Conservation (phyloP, 1,140 invertebrate species). For the Ceratosolen fusciceps region DNA sequence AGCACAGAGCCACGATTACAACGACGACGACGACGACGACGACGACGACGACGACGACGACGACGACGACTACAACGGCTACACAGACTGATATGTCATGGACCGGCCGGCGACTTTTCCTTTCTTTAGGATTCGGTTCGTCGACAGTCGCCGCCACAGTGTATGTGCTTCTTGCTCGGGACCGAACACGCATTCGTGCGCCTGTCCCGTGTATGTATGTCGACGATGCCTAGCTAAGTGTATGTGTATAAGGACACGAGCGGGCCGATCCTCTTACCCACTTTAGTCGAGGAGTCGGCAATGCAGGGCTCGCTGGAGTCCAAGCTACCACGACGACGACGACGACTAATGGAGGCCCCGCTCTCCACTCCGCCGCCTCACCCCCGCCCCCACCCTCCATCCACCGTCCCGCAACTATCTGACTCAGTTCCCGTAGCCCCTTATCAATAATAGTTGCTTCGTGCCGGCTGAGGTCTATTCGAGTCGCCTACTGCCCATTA, state of each 20-base stretch:
- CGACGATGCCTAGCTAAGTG: not conserved
- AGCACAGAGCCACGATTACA: not conserved
- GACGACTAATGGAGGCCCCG: too few species aligned
- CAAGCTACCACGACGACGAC: not conserved
- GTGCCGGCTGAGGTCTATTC: too few species aligned
- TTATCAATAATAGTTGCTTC: too few species aligned
- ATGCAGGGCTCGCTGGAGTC: not conserved
- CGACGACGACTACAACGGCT: not conserved
- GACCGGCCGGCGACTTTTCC: constrained; percentile 45
- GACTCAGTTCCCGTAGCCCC: too few species aligned
- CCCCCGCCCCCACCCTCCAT: too few species aligned
- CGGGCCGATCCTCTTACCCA: not conserved
- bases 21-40: not conserved
- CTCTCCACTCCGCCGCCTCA: not conserved
- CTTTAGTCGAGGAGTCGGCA: constrained; percentile 1
- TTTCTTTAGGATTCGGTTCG: constrained; percentile 25
- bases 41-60: not conserved
- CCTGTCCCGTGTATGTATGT: not conserved
- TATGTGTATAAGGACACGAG: not conserved
- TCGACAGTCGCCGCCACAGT: not conserved
- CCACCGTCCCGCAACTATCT: too few species aligned
- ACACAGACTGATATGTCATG: not conserved
- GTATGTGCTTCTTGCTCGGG: not conserved
- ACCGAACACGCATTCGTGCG: not conserved
- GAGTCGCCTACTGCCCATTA: too few species aligned